Base-by-base conservation (phyloP, 2,888 invertebrate species). In the Entomobrya multifasciata region DNA sequence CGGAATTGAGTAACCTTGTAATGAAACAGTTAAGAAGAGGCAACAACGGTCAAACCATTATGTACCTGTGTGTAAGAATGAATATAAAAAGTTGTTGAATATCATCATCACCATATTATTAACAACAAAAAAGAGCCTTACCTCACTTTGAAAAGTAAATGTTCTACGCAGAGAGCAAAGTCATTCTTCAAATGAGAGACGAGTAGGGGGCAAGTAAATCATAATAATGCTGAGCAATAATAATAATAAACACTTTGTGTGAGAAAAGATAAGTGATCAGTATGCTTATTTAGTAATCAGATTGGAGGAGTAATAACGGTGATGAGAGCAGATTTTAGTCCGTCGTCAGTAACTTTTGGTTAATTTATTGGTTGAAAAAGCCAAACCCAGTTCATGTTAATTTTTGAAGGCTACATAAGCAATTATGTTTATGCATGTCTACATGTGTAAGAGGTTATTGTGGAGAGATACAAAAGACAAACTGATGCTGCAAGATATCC, bases 401-500 rank as follows among this genome's bases (percentile, higher is more conserved):
- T 81, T 81, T 57, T 60, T 81, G 81, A 81, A 81, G 81, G 81
- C 47, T 81, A 72, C 81, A 72, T n/a, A 65, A 65, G 30, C 79
- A 80, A 80, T 80, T 67, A 80, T 55, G 67, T n/a, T 47, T 15
- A 20, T 22, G 67, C 65, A 65, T 80, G 55, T 80, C 67, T 22
- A 80, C 65, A 65, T 80, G 55, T 80, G 79, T 80, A 52, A 36
- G 36, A 6, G 36, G 36, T 36, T 36, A n/a, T n/a, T n/a, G n/a
- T n/a, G n/a, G 4, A 36, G 36, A 36, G 36, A 36, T 36, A 36
- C 8, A 8, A 52, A 0, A 67, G 13, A 30, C 67, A 20, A 67
- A 30, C 52, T 4, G 36, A 6, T 36, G 15, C 77, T 22, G 44
- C 27, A 27, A 22, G 55, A 57, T 41, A 17, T 30, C 13, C 44